phyloP scores from a whole-genome alignment of 2,888 invertebrate genomes.

The Steromphala cineraria region DNA sequence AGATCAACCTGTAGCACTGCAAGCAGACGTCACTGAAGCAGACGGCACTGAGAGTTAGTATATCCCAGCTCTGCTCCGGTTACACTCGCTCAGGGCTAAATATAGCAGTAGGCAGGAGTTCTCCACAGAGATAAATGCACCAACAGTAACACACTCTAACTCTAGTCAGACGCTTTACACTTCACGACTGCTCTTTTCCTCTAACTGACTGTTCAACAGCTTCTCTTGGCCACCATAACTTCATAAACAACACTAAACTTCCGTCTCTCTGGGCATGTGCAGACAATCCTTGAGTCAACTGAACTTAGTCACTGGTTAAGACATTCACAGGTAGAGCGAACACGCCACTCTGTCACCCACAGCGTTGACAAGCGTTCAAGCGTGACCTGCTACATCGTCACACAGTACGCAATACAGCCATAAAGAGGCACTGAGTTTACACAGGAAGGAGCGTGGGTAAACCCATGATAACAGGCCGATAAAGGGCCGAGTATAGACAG shows the following conservation, averaged over 20 bases:
- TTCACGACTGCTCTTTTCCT: background rate
- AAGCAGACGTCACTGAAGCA: constrained; percentile 2
- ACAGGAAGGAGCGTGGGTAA: too few relatives aligned
- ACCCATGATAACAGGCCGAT: too few relatives aligned
- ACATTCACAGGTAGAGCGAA: background rate
- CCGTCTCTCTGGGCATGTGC: constrained; percentile 1
- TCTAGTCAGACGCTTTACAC: background rate
- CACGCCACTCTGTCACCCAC: too few relatives aligned
- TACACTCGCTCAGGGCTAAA: background rate
- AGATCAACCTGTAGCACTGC: background rate
- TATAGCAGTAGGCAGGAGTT: background rate
- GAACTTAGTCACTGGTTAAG: background rate
- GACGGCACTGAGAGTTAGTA: background rate
- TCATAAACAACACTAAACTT: background rate
- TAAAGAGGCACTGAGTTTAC: too few relatives aligned
- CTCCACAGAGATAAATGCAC: background rate
- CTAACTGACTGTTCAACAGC: background rate
- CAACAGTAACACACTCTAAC: background rate
- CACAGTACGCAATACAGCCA: too few relatives aligned
- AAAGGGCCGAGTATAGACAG: too few relatives aligned
- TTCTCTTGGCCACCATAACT: background rate
- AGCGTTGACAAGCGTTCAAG: too few relatives aligned
- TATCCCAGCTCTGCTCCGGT: constrained; percentile 4
- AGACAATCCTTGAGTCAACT: background rate
- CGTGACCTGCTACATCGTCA: too few relatives aligned